Base-by-base conservation (phyloP, 2,113 vertebrate genomes). In the Syngnathoides biaculeatus region DNA sequence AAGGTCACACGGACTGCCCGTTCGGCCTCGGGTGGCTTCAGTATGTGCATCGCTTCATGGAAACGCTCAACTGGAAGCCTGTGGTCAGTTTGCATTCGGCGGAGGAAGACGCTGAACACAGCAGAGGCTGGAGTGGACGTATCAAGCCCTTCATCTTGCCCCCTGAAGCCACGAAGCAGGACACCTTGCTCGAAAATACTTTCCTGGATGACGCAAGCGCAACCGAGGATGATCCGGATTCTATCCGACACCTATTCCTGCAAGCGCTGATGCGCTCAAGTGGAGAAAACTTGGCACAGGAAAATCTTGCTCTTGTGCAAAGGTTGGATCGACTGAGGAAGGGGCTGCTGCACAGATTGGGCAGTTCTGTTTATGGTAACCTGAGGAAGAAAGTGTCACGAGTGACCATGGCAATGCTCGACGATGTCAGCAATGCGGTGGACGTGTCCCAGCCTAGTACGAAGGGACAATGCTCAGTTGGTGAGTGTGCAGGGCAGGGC, bases 1-100 rank as follows among this genome's bases (percentile, higher is more conserved):
- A 92, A 47, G 94, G 94, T 12, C 90, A 84, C 1, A 86, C 76
- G 35, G 92, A 94, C 77, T 96, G 95, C 14, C 64, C 86, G 15
- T 91, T 94, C 64, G 90, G 72, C 9, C 80, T 94, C 12, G 91
- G 89, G 53, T 95, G 94, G 94, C 75, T 95, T 59, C 91, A 93
- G 77, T 89, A 93, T 75, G 78, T 95, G 50, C 72, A 93, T 50
- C 74, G 88, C 56, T 84, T 94, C 40, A 68, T 95, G 62, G 92
- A 94, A 68, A 92, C 89, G 2, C 91, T 84, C n/a, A 93, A 91
- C 75, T 95, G 95, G 94, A 94, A 90, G 74, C 91, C 94, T 4
- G 83, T 94, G 48, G 87, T 94, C 59, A 94, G 91, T 82, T 77
- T 95, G 55, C 93, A 93, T 71, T 87, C 94, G 30, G 73, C 73